Base-by-base conservation (phyloP, 92 coral and sea anemone genomes). In the Epizoanthus scotinus region DNA sequence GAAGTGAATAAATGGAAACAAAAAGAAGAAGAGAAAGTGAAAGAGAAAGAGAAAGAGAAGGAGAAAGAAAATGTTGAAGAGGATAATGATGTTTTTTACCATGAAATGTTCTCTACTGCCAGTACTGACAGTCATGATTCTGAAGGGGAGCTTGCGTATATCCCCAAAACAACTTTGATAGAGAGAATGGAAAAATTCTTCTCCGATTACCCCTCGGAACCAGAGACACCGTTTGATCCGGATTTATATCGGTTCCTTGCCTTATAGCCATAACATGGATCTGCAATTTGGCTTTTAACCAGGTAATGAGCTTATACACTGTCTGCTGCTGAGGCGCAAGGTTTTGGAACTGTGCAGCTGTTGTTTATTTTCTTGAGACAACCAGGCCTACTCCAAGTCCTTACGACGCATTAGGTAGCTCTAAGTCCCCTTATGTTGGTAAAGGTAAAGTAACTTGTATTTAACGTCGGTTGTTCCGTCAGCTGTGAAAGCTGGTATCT, bases 121-220 rank as follows among this genome's bases (percentile, higher is more conserved):
- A 20, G 10, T 10, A 2, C 2, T 47, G 52, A 47, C 2, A 20
- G 10, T 18, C 12, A 20, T 1, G 36, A 14, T 14, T 17, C 52
- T 5, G 31, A 49, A 6, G 59, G 27, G 7, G 58, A 47, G 1
- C 6, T 70, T 10, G 19, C 77, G 34, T 13, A 21, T 29, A 47
- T 70, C 0, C 77, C 77, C 0, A 70, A 70, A 70, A 70, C 53
- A 21, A 70, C 77, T 44, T 22, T 70, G 34, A 44, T 6, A 20
- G 77, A 70, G 77, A 70, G 49, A 70, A 70, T 70, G 26, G 77
- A 70, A 22, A 70, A 47, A 20, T 70, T 70, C 58, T 70, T 70
- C 58, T 44, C 58, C 19, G 9, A 70, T 49, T 70, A 70, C 26
- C 77, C 77, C 3, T 20, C 26, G 24, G 58, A 70, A 49, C 18